Evolutionary conservation across 2,113 vertebrate genomes (phyloP), one percentile per base, ranked within the genome.

Genomic region (Pandion haliaetus): DNA sequence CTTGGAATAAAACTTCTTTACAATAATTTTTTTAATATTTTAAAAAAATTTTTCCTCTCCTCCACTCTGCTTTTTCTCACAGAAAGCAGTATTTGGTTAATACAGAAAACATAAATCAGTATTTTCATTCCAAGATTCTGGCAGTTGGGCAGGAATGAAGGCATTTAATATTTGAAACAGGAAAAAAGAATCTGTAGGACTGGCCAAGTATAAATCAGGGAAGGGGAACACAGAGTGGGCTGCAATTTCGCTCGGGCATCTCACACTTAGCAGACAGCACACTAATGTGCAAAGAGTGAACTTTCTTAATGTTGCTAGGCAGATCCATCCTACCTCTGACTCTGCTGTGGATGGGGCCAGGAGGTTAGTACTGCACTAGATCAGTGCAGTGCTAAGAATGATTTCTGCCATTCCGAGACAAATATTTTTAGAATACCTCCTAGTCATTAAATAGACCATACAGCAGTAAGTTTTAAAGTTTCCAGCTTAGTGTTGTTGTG

Each of bases 121-220:
- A 52, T 94, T 55, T 91, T 77, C 61, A 91, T 87, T 71, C 44
- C 21, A 45, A n/a, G 40, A 61, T 78, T 70, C 77, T 73, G 32
- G 73, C 31, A 91, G 77, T 8, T 87, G 29, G 12, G 31, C 42
- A 63, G 65, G 28, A 91, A 95, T 67, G 63, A 96, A 96, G 87
- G 87, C 23, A 74, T 6, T 69, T 63, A 38, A 2, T 62, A n/a
- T 87, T 26, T 67, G 77, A 84, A 91, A 67, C 17, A 21, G 23
- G 50, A 87, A 89, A 93, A 84, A 44, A 32, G 25, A 84, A 40
- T 38, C 28, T 69, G 8, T 61, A 65, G 40, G 42, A 73, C 17
- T 18, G 8, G 26, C 15, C 80, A 78, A 36, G 45, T 45, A 62
- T 55, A 73, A 91, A 94, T 36, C 54, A 82, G 28, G 25, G 40